These are phyloP conservation scores for Epinephelus cyanopodus DNA, from an alignment of 2,113 vertebrate genomes.

Conservation along the genomic window DNA sequence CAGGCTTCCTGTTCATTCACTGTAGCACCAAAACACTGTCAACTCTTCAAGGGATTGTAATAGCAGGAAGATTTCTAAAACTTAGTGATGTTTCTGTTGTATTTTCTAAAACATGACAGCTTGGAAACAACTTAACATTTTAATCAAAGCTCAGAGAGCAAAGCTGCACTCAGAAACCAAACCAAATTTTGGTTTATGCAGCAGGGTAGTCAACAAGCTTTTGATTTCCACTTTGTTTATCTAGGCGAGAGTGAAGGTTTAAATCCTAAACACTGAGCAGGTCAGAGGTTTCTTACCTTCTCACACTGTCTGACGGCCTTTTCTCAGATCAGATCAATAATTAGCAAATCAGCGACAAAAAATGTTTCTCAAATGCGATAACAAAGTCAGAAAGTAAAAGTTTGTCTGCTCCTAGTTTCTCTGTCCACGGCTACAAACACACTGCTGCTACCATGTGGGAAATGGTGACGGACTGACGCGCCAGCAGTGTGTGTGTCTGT, in stretches of 20 bases:
- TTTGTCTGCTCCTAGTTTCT: too few relatives aligned
- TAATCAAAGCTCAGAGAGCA: not conserved
- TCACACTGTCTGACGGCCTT: too few relatives aligned
- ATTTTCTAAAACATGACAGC: not conserved
- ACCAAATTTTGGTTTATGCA: not conserved
- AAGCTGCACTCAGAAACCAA: not conserved
- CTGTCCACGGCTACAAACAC: constrained; percentile 14
- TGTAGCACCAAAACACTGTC: not conserved
- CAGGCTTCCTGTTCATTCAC: not conserved
- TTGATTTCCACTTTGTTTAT: not conserved
- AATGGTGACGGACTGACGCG: constrained; percentile 20
- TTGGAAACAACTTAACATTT: not conserved
- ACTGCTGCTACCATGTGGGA: constrained; percentile 35
- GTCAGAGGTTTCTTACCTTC: constrained; percentile 35
- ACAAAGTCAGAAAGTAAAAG: not conserved
- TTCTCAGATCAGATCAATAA: not conserved
- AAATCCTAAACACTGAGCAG: not conserved
- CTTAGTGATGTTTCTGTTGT: not conserved
- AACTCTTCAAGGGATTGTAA: not conserved
- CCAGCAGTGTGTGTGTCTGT: not conserved
- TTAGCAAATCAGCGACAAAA: not conserved
- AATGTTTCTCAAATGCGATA: not conserved
- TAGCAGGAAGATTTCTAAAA: not conserved
- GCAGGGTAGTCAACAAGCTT: not conserved
- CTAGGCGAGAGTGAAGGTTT: not conserved